phyloP scores from a whole-genome alignment of 1,140 invertebrate species.

The Grapholita molesta region DNA sequence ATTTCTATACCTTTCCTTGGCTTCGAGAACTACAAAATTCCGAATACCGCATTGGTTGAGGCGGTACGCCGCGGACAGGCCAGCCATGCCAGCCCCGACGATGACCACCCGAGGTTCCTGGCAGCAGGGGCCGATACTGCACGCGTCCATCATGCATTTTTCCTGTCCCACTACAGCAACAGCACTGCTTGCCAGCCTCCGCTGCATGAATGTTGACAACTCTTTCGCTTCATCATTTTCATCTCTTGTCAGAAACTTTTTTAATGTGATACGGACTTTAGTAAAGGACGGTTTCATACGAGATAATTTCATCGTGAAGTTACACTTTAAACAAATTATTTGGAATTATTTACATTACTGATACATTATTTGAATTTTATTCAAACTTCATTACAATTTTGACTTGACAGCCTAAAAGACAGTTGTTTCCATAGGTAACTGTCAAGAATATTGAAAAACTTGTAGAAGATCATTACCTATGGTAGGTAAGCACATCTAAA shows the following conservation, averaged over 20 bases:
- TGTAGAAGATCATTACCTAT: neutral
- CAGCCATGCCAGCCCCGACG: slow-evolving; percentile 87
- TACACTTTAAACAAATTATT: slow-evolving; percentile 10
- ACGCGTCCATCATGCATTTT: slow-evolving; percentile 64
- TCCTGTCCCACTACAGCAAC: slow-evolving; percentile 45
- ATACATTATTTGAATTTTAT: slow-evolving; percentile 46
- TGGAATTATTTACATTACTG: slow-evolving; percentile 27
- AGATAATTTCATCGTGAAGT: slow-evolving; percentile 57
- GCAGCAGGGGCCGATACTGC: slow-evolving; percentile 77
- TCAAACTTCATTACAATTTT: slow-evolving; percentile 1
- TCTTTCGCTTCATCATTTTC: slow-evolving; percentile 11
- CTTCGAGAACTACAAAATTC: slow-evolving; percentile 85
- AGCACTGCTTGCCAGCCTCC: slow-evolving; percentile 36
- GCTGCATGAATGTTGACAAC: slow-evolving; percentile 26
- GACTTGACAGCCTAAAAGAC: neutral
- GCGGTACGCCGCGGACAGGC: slow-evolving; percentile 85
- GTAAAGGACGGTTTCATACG: slow-evolving; percentile 42
- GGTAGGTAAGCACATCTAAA: neutral
- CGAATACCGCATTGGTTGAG: slow-evolving; percentile 83
- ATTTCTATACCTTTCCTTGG: slow-evolving; percentile 81
- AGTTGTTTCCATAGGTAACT: slow-evolving; percentile 6
- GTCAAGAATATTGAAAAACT: neutral
- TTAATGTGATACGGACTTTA: slow-evolving; percentile 24
- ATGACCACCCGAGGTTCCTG: slow-evolving; percentile 84
- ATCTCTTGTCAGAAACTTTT: slow-evolving; percentile 24